Conservation (phyloP, 2,113 vertebrate species). For the Alectura lathami region DNA sequence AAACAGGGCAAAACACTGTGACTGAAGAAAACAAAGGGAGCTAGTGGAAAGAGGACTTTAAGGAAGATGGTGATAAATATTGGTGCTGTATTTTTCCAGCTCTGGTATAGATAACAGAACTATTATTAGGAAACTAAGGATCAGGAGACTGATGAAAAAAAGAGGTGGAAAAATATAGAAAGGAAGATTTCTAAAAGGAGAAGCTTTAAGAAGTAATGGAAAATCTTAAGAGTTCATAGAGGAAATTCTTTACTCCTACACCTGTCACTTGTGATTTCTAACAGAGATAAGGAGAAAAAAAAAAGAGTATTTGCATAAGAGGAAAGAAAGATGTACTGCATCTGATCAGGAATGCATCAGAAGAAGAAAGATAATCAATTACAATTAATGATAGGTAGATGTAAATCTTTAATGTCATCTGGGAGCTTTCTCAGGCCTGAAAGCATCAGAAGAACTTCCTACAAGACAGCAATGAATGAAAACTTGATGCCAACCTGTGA, state of each 20-base stretch:
- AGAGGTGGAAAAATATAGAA: not conserved
- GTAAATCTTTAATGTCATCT: not conserved
- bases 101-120: conserved; percentile 26
- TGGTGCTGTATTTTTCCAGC: not conserved
- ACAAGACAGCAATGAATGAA: not conserved
- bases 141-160: conserved; percentile 1
- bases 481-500: not conserved
- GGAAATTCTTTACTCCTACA: not conserved
- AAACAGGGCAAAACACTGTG: not conserved
- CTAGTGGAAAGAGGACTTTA: conserved; percentile 23
- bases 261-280: not conserved
- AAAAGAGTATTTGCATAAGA: not conserved
- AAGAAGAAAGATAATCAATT: conserved; percentile 33
- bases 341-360: not conserved
- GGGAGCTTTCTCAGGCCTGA: not conserved
- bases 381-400: not conserved
- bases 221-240: not conserved
- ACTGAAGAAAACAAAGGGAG: conserved; percentile 16
- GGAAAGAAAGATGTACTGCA: not conserved
- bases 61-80: conserved; percentile 37
- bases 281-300: not conserved
- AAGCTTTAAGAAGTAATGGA: not conserved
- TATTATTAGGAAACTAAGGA: not conserved
- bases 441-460: not conserved
- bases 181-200: not conserved